Conservation (phyloP, 2,888 invertebrate genomes). For the Lacanobia wlatinum region DNA sequence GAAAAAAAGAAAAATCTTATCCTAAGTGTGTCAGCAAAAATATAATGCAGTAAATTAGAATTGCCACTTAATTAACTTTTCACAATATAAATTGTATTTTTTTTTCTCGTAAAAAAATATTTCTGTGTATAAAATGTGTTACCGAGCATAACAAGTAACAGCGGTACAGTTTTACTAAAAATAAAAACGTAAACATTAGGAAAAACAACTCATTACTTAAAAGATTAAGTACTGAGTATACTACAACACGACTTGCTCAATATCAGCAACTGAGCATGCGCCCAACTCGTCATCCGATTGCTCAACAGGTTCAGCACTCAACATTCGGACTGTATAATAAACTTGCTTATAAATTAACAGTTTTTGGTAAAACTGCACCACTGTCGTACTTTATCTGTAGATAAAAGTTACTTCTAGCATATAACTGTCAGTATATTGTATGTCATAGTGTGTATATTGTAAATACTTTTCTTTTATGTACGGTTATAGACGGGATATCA, state of each 20-base stretch:
- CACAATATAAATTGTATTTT: constrained; percentile 85
- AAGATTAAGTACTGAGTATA: constrained; percentile 59
- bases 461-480: constrained; percentile 88
- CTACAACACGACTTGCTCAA: constrained; percentile 54
- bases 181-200: constrained; percentile 51
- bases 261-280: constrained; percentile 34
- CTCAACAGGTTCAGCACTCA: constrained; percentile 54
- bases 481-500: constrained; percentile 84
- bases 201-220: constrained; percentile 57
- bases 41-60: constrained; percentile 90
- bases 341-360: constrained; percentile 57
- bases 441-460: constrained; percentile 88
- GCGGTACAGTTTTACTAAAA: constrained; percentile 77
- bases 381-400: constrained; percentile 84
- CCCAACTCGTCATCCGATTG: constrained; percentile 43
- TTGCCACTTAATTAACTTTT: constrained; percentile 89
- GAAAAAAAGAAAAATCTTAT: constrained; percentile 80
- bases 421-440: constrained; percentile 87
- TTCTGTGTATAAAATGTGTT: constrained; percentile 90
- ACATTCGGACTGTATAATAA: constrained; percentile 54
- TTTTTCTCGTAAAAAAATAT: constrained; percentile 88
- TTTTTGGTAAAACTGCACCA: constrained; percentile 77
- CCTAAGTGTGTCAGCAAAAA: constrained; percentile 90
- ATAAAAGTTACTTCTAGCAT: constrained; percentile 88
- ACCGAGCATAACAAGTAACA: constrained; percentile 87